phyloP scores from a whole-genome alignment of 2,113 vertebrate genomes.

The Aptenodytes forsteri region DNA sequence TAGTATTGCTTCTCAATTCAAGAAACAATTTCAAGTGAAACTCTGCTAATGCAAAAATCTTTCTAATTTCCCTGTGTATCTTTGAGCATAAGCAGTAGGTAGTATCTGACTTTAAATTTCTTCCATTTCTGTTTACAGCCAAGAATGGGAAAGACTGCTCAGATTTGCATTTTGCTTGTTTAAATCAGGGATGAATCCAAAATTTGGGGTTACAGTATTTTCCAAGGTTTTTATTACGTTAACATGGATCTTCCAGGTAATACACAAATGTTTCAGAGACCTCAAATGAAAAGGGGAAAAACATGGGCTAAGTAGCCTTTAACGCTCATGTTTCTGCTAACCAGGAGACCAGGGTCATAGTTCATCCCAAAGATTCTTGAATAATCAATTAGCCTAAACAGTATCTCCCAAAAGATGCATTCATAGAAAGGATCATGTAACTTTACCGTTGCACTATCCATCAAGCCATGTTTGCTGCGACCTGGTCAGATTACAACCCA shows the following conservation, averaged over 20 bases:
- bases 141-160: background rate
- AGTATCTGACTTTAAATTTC: background rate
- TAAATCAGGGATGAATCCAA: background rate
- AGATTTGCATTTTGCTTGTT: background rate
- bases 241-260: background rate
- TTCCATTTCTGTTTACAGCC: background rate
- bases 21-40: background rate
- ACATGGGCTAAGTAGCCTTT: background rate
- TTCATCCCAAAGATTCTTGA: background rate
- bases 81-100: background rate
- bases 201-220: background rate
- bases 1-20: background rate
- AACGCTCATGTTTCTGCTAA: background rate
- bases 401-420: background rate
- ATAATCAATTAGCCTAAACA: background rate
- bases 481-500: background rate
- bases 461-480: background rate
- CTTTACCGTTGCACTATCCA: background rate
- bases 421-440: background rate
- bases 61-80: background rate
- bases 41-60: background rate
- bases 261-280: background rate
- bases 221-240: background rate
- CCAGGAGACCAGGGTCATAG: background rate
- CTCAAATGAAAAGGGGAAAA: background rate